Evolutionary conservation across 2,113 vertebrate species (phyloP), one percentile per base, ranked within the genome.

Genomic region (Neogale vison): DNA sequence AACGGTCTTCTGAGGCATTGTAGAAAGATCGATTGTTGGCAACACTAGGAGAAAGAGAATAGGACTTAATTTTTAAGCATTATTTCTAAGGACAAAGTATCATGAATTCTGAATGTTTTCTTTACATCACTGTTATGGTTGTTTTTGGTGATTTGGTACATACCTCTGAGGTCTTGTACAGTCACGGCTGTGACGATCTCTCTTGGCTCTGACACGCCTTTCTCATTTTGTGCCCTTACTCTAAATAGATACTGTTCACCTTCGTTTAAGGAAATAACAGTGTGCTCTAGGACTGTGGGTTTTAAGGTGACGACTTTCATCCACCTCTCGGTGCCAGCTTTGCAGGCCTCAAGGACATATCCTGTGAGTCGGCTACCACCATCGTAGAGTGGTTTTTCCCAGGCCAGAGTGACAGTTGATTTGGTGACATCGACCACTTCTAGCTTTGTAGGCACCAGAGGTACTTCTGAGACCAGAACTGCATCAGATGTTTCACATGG

Each of bases 321-420:
- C 99, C 99, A 99, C 91, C 99, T 99, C 92, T 99, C 99, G 9
- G 99, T 99, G 88, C 99, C 99, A 94, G 99, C 99, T 98, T 98
- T 99, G 98, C 99, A 99, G 96, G 99, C 99, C 97, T 99, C 99
- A 55, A 99, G 99, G 42, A 99, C 97, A 59, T 99, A 99, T 76
- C 99, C 99, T 4, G 99, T 99, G 97, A 99, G 98, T 97, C 99
- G 99, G 98, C 99, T 99, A 85, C 99, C 99, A 23, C 99, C 99
- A 88, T 99, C 99, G 3, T 99, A 99, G 72, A 99, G 99, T n/a
- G 99, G 99, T 97, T 99, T 99, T 90, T 99, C 99, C 99, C 99
- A 99, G 88, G 99, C 99, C 92, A 99, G 99, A n/a, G 98, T 98
- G 47, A 99, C 99, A 4, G 99, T 99, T 87, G 98, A 99, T 98